A percentile compares a stretch with the other conserved stretches of the same genome.
These are phyloP conservation scores for Sebastes cheni DNA, from an alignment of 2,797 vertebrate species.

Conservation along the genomic window DNA sequence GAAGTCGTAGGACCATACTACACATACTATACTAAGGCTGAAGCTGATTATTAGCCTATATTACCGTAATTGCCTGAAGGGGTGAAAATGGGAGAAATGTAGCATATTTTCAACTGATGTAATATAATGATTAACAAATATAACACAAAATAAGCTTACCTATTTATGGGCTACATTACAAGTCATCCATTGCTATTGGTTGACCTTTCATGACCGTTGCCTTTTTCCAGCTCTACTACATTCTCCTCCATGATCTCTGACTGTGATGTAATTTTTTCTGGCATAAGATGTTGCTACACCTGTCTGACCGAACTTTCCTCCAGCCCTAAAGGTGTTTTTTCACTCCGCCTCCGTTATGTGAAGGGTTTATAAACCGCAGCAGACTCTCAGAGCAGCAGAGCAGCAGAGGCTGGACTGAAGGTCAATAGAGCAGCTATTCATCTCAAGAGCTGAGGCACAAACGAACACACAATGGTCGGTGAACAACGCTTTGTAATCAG, in stretches of 20 bases:
- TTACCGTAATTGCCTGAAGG: not conserved
- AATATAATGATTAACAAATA: too few species aligned
- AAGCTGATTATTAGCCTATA: not conserved
- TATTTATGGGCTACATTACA: too few species aligned
- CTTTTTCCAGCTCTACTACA: too few species aligned
- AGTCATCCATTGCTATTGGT: too few species aligned
- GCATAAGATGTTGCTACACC: not conserved
- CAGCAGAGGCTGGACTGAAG: not conserved
- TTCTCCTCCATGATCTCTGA: not conserved
- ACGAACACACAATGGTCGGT: slow-evolving; percentile 50
- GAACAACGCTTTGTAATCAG: slow-evolving; percentile 65
- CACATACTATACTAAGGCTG: not conserved
- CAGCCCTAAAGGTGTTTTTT: not conserved
- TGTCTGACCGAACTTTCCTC: not conserved
- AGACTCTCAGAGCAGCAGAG: not conserved
- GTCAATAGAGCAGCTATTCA: not conserved
- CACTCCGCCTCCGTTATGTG: not conserved
- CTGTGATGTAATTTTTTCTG: not conserved
- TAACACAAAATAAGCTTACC: too few species aligned
- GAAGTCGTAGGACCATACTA: not conserved
- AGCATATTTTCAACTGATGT: not conserved
- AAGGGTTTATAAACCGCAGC: fast-evolving
- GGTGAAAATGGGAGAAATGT: not conserved
- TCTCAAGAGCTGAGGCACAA: not conserved
- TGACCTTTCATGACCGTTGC: too few species aligned